Conservation (phyloP, 2,113 vertebrate genomes). For the Spea multiplicata region DNA sequence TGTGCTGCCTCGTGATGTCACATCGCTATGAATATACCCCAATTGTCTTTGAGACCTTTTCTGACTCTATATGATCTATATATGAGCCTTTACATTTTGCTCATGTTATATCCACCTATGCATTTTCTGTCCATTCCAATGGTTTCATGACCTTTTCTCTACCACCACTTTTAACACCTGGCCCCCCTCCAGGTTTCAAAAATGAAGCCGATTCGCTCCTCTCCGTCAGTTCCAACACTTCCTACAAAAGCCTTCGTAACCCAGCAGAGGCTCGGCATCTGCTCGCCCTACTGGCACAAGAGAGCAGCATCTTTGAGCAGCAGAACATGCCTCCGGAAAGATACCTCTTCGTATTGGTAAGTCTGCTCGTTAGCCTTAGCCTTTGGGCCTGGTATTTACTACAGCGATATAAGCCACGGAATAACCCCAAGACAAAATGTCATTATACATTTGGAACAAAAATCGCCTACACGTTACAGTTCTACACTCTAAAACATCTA, state of each 20-base stretch:
- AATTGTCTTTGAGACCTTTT: too few relatives aligned
- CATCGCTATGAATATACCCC: too few relatives aligned
- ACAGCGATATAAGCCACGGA: too few relatives aligned
- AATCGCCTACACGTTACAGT: too few relatives aligned
- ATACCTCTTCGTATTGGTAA: constrained; percentile 80
- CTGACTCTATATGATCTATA: too few relatives aligned
- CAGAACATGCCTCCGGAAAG: constrained; percentile 70
- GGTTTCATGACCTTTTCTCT: background rate
- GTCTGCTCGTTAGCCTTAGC: background rate
- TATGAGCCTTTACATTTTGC: too few relatives aligned
- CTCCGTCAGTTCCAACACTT: constrained; percentile 63
- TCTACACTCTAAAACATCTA: too few relatives aligned
- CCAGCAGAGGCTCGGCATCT: constrained; percentile 64
- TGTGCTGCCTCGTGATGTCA: too few relatives aligned
- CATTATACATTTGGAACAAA: too few relatives aligned
- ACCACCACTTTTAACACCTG: background rate
- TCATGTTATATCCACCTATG: too few relatives aligned
- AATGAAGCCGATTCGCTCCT: constrained; percentile 74
- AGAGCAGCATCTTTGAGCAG: constrained; percentile 70
- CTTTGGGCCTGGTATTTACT: too few relatives aligned
- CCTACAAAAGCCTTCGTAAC: constrained; percentile 70
- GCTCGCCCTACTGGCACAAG: constrained; percentile 62
- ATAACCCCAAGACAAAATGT: too few relatives aligned
- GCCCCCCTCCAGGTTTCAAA: constrained; percentile 65
- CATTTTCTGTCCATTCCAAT: background rate